Conservation (phyloP, 2,113 vertebrate species). For the Pionites leucogaster region DNA sequence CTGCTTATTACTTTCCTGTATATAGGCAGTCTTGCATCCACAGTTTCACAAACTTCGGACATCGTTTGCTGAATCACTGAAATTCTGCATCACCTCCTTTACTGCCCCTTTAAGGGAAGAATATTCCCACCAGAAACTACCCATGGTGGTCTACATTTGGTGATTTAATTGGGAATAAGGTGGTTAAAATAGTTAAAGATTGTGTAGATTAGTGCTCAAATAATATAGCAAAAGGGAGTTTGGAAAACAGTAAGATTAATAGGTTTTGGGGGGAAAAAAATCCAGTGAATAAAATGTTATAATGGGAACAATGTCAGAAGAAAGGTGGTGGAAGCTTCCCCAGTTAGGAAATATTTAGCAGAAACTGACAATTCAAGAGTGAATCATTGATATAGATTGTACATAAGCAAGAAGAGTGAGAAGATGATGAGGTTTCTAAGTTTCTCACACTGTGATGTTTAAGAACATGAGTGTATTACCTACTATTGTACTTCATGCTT, state of each 20-base stretch:
- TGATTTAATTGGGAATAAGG: neutral
- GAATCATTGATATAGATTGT: neutral
- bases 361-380: neutral
- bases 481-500: neutral
- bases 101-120: neutral
- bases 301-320: neutral
- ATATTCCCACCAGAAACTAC: neutral
- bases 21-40: neutral
- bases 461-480: neutral
- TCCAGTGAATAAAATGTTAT: neutral
- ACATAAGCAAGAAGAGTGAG: neutral
- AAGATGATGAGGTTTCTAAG: neutral
- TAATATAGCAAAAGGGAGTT: neutral
- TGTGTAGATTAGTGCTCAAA: neutral
- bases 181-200: neutral
- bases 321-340: neutral
- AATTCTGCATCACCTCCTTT: neutral
- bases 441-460: neutral
- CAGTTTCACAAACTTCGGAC: neutral
- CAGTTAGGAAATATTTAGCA: neutral
- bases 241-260: neutral
- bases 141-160: neutral
- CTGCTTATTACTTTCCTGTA: neutral
- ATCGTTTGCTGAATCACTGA: neutral
- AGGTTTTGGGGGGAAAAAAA: neutral